These are phyloP conservation scores for Zootermopsis nevadensis DNA, from an alignment of 2,888 invertebrate genomes.

Conservation along the genomic window DNA sequence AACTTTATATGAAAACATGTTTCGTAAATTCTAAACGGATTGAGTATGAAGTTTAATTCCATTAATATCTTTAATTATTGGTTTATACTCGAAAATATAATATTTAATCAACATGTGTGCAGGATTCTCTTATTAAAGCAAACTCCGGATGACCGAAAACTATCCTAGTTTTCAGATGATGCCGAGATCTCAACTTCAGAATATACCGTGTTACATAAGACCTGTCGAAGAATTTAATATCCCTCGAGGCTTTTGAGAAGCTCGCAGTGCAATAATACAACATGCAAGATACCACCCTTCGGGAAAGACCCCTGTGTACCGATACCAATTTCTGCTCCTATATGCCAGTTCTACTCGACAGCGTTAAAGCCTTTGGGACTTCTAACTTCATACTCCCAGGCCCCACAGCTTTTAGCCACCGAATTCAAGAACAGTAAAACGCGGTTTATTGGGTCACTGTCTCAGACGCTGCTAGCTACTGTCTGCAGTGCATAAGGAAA, in stretches of 20 bases:
- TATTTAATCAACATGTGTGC: too few relatives aligned
- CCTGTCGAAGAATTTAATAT: neutral
- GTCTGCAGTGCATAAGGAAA: neutral
- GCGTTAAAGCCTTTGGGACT: neutral
- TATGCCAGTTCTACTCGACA: neutral
- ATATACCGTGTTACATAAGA: neutral
- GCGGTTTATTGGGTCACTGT: constrained; percentile 4
- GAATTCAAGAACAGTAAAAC: constrained; percentile 13
- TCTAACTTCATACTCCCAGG: neutral
- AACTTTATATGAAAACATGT: too few relatives aligned
- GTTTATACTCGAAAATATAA: too few relatives aligned
- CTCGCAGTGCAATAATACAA: neutral
- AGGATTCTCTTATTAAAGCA: neutral
- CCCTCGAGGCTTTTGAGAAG: neutral
- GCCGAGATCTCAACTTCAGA: too few relatives aligned
- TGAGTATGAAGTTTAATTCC: too few relatives aligned
- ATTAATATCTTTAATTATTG: too few relatives aligned
- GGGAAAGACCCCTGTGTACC: neutral
- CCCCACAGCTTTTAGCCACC: constrained; percentile 15
- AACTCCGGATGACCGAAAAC: neutral
- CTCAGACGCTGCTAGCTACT: neutral
- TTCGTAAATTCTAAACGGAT: too few relatives aligned
- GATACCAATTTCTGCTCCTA: neutral
- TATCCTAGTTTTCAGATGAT: neutral
- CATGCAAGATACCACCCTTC: neutral